Evolutionary conservation across 2,888 invertebrate species (phyloP), one percentile per base, ranked within the genome.

Genomic region (Scaptomyza caliginosa): DNA sequence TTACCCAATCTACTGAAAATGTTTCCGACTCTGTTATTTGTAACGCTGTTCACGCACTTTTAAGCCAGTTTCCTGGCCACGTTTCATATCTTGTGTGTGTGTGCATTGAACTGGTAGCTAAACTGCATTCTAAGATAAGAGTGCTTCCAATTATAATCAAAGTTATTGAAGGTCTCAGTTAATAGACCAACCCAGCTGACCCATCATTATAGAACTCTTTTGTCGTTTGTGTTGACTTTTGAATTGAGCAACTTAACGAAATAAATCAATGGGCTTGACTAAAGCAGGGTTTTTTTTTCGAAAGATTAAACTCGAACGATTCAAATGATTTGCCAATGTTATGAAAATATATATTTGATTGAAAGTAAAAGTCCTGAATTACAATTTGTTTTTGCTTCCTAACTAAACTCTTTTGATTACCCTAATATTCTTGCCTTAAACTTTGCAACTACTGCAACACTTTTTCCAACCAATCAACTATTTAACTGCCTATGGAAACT

Each of bases 1-100:
- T 52, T 40, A 36, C 51, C 39, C 46, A 26, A 28, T 30, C 50
- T 28, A 48, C 17, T 39, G 21, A 32, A 55, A 56, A 45, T 28
- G 42, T 19, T 26, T 17, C 43, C 73, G 40, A 48, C 34, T 63
- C 52, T 28, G 26, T 59, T 64, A 74, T 60, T 77, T 74, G 74
- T 55, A 63, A 51, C 63, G 48, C 50, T 52, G 34, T 72, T 76
- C 72, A 75, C 55, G 67, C 59, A 72, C 48, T 71, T 54, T 43
- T 56, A 55, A 34, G 39, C 65, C 71, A 75, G 51, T 49, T 66
- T 59, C 51, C 66, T 56, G 38, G 34, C 52, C 57, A 58, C 28
- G 36, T 46, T 48, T n/a, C 43, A 26, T 32, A n/a, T 13, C 30
- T 0, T 34, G 16, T 16, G 34, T 34, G 34, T 24, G 19, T 16